Percentiles rank a stretch among this genome's conserved stretches.
Conservation (phyloP, 2,113 vertebrate genomes). For the Pimephales promelas region DNA sequence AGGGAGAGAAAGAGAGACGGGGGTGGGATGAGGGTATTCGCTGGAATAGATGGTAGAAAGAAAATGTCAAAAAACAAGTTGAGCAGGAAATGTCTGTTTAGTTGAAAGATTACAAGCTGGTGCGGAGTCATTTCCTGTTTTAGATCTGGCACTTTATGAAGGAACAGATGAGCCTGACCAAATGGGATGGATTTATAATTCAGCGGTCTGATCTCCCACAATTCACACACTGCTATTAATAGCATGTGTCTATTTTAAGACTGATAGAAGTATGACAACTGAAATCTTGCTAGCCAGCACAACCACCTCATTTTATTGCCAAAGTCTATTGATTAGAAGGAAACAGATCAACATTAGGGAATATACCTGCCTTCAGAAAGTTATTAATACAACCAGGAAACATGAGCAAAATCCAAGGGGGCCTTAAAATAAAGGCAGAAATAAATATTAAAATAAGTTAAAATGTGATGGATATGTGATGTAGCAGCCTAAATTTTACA, state of each 20-base stretch:
- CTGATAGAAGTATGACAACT: conserved; percentile 14
- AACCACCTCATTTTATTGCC: conserved; percentile 21
- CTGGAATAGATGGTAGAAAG: conserved; percentile 24
- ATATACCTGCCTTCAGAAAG: not conserved
- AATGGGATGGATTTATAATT: conserved; percentile 53
- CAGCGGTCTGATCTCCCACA: conserved; percentile 24
- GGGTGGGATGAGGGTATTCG: not conserved
- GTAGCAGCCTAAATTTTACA: too few species aligned
- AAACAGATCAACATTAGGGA: not conserved
- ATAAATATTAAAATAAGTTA: not conserved
- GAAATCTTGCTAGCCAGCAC: not conserved
- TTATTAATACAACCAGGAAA: not conserved
- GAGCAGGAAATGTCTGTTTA: conserved; percentile 80
- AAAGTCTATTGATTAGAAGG: not conserved
- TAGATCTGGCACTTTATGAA: conserved; percentile 49
- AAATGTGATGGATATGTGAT: not conserved
- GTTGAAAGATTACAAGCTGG: conserved; percentile 69
- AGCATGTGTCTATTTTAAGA: conserved; percentile 43
- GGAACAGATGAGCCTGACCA: conserved; percentile 39
- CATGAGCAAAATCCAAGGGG: too few species aligned
- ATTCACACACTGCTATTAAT: conserved; percentile 41
- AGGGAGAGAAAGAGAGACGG: not conserved
- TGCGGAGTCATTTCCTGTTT: conserved; percentile 75
- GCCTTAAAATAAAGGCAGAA: not conserved
- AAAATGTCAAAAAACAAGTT: conserved; percentile 64